These are phyloP conservation scores for Aplocera efformata DNA, from an alignment of 2,888 invertebrate genomes.

Conservation along the genomic window DNA sequence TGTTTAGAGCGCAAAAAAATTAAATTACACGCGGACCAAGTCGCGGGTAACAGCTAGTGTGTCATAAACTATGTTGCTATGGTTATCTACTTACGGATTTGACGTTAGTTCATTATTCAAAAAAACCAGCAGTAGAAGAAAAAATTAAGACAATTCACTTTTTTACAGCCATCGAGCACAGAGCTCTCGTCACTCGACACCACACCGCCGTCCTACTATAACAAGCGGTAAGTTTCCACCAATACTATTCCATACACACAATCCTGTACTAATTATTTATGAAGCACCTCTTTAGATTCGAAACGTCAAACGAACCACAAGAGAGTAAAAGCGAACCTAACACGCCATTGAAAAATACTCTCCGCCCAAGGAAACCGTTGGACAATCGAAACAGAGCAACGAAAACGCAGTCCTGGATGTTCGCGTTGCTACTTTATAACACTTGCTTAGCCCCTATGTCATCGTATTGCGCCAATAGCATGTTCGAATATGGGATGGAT, in stretches of 20 bases:
- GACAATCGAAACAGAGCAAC: constrained; percentile 33
- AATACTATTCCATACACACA: constrained; percentile 3
- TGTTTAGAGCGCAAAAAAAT: no score
- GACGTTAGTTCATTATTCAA: no score
- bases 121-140: no score
- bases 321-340: constrained; percentile 19
- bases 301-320: constrained; percentile 49
- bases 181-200: constrained; percentile 43
- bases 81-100: no score
- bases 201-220: constrained; percentile 59
- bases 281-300: constrained; percentile 48
- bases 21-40: no score
- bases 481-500: constrained; percentile 67
- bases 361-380: constrained; percentile 21
- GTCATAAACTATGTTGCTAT: no score
- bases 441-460: constrained; percentile 70
- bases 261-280: constrained; percentile 19
- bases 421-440: constrained; percentile 64
- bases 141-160: background rate
- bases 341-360: constrained; percentile 7
- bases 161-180: constrained; percentile 55
- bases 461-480: constrained; percentile 60
- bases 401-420: constrained; percentile 62
- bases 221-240: constrained; percentile 52
- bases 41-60: no score